Conservation (phyloP, 2,113 vertebrate species). For the Platichthys flesus region DNA sequence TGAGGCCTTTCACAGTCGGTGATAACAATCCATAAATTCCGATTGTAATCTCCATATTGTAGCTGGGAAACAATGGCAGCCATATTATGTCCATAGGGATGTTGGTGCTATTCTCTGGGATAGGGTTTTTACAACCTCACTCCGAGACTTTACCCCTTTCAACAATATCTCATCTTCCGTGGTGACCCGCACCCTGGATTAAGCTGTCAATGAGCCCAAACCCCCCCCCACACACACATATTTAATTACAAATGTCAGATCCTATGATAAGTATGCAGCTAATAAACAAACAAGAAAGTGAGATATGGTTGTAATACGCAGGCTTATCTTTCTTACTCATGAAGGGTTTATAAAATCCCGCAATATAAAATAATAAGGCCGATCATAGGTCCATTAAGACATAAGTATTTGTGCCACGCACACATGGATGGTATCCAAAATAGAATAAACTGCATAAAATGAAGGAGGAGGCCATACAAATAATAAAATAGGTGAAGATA, state of each 20-base stretch:
- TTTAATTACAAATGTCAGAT: background rate
- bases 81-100: background rate
- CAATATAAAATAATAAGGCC: no score
- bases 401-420: no score
- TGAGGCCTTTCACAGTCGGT: conserved; percentile 32
- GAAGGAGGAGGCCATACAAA: no score
- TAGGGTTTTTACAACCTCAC: background rate
- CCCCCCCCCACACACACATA: background rate
- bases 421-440: no score
- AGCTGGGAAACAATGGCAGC: conserved; percentile 38
- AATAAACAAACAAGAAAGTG: background rate
- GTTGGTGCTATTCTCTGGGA: background rate
- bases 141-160: background rate
- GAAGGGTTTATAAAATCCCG: no score
- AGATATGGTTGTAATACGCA: no score
- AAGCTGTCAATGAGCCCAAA: background rate
- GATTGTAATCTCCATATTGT: conserved; percentile 42
- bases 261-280: background rate
- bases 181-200: background rate
- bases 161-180: background rate
- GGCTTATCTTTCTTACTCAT: no score
- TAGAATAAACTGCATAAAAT: no score
- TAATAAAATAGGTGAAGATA: no score
- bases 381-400: no score
- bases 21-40: conserved; percentile 46